A percentile compares a stretch with the other conserved stretches of the same genome.
Conservation (phyloP, 2,888 invertebrate species). For the Bedellia somnulentella region DNA sequence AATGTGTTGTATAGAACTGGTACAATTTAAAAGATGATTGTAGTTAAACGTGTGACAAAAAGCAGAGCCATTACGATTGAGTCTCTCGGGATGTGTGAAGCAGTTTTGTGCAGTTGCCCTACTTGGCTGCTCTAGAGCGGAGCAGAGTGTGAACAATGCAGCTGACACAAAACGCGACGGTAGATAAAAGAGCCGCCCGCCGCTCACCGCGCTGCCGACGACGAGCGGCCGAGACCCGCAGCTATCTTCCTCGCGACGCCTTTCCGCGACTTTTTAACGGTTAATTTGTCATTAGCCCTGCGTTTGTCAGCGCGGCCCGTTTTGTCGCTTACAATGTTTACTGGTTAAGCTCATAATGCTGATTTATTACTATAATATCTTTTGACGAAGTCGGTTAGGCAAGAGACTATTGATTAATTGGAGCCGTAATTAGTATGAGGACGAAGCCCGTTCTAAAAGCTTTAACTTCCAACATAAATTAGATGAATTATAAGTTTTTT, state of each 20-base stretch:
- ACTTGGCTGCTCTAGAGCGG: conserved; percentile 5
- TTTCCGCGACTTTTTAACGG: conserved; percentile 39
- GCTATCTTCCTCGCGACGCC: conserved; percentile 25
- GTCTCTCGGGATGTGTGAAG: too few species aligned
- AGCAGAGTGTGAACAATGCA: conserved; percentile 25
- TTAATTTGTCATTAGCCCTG: conserved; percentile 50
- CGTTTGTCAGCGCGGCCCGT: conserved; percentile 34
- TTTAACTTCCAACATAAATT: too few species aligned
- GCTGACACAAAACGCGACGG: conserved; percentile 26
- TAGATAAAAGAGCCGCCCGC: conserved; percentile 26
- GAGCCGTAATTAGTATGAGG: background rate
- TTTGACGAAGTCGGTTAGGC: too few species aligned
- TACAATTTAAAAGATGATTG: too few species aligned
- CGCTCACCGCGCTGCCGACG: too few species aligned
- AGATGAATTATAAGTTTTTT: too few species aligned
- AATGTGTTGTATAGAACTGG: too few species aligned
- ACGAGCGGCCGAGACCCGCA: background rate
- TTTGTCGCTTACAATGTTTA: conserved; percentile 16
- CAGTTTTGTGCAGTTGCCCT: too few species aligned
- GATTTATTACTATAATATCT: conserved; percentile 1
- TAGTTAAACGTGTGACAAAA: too few species aligned
- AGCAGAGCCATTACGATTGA: too few species aligned
- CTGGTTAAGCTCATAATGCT: background rate
- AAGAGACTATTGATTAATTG: background rate
- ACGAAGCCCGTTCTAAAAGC: background rate